Evolutionary conservation across 1,140 invertebrate species (phyloP).

Genomic region (Epicauta chinensis): DNA sequence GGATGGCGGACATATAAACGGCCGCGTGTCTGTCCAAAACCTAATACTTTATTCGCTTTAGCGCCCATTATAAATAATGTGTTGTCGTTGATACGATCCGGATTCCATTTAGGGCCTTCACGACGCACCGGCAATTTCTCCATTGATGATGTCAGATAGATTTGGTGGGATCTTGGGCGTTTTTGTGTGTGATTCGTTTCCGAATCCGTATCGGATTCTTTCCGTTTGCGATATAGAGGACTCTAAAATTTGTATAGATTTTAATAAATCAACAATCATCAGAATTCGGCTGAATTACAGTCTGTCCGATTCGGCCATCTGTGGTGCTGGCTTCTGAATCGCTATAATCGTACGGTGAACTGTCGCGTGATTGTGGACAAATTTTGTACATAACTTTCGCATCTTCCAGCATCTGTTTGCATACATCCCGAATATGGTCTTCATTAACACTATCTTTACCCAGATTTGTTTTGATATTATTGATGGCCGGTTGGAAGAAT

Average conservation of each 20-base stretch:
- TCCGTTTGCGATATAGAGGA: constrained; percentile 50
- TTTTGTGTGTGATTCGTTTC: constrained; percentile 48
- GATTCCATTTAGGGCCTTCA: constrained; percentile 62
- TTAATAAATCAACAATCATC: neutral
- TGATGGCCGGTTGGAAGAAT: constrained; percentile 72
- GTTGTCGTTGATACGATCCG: constrained; percentile 58
- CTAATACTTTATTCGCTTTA: constrained; percentile 66
- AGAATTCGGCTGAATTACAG: constrained; percentile 9
- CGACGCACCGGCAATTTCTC: constrained; percentile 38
- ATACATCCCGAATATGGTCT: constrained; percentile 67
- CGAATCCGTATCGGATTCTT: constrained; percentile 55
- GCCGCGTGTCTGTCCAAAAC: constrained; percentile 68
- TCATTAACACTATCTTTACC: constrained; percentile 67
- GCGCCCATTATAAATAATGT: constrained; percentile 76
- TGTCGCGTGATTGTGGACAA: constrained; percentile 37
- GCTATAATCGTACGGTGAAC: constrained; percentile 48
- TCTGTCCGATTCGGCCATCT: constrained; percentile 22
- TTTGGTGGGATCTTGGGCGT: constrained; percentile 30
- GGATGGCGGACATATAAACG: constrained; percentile 72
- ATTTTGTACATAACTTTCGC: constrained; percentile 62
- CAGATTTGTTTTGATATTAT: constrained; percentile 69
- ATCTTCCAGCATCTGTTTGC: constrained; percentile 71
- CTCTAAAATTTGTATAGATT: constrained; percentile 41
- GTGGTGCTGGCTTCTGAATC: constrained; percentile 29
- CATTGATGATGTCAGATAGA: constrained; percentile 28